These are phyloP conservation scores for Zootermopsis nevadensis DNA, from an alignment of 2,888 invertebrate species.

Conservation along the genomic window DNA sequence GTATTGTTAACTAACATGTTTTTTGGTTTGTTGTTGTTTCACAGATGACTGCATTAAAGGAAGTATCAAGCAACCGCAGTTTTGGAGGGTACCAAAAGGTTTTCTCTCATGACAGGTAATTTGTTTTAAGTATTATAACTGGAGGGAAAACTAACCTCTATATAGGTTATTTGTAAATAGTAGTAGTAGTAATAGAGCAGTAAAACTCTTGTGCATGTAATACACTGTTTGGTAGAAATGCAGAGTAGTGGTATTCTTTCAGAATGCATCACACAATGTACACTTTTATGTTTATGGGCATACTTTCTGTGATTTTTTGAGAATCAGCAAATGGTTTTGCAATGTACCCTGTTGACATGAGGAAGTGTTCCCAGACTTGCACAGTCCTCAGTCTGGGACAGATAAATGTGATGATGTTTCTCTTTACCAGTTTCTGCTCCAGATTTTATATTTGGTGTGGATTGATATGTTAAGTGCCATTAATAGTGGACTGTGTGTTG, in stretches of 20 bases:
- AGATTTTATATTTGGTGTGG: not conserved
- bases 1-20: not conserved
- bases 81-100: conserved; percentile 90
- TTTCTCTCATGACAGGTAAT: conserved; percentile 80
- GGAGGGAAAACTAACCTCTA: not conserved
- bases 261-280: not conserved
- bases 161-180: not conserved
- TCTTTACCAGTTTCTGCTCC: not conserved
- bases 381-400: not conserved
- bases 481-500: not conserved
- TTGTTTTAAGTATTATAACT: conserved; percentile 19
- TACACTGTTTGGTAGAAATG: not conserved
- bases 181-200: not conserved
- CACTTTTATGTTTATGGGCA: no score
- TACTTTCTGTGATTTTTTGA: no score
- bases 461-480: not conserved
- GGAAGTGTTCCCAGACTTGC: no score
- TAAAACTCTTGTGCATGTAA: no score
- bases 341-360: no score
- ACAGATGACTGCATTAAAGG: conserved; percentile 67
- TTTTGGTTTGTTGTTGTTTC: not conserved
- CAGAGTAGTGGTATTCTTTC: no score
- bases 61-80: conserved; percentile 76
- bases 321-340: not conserved
- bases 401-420: not conserved